Base-by-base conservation (phyloP, 1,140 invertebrate species). In the Riptortus pedestris region DNA sequence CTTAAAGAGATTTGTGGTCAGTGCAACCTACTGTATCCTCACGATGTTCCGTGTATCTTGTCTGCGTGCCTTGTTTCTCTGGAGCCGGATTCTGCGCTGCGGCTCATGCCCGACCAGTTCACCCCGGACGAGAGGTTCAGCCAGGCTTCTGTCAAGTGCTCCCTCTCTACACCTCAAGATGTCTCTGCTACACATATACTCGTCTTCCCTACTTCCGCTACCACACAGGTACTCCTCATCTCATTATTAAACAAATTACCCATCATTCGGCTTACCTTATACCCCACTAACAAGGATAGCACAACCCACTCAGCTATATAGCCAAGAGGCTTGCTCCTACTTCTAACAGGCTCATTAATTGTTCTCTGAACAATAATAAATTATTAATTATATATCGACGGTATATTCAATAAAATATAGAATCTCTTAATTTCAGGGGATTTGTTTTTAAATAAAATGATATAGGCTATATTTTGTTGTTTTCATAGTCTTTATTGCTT, bases 141-240 rank as follows among this genome's bases (percentile, higher is more conserved):
- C 67, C 88, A 89, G 74, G 85, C 85, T 66, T 88, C 85, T 58
- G 87, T 87, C 72, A 85, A 91, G 76, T 85, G 86, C 73, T 84
- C 88, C 68, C 79, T 94, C 62, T 90, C 88, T 57, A 95, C 92
- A 55, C 91, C 91, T 5, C 85, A 94, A 70, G 94, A 98, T 78
- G 91, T 95, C 57, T 91, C 91, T 57, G 93, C 91, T 72, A 99
- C 96, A 57, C 96, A 99, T 75, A 98, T 99, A 68, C 83, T 99
- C 65, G 96, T 98, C 65, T 99, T 99, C 78, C 96, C 96, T 55
- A 99, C 93, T 9, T 97, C 93, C 62, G 93, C 96, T 28, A 94
- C 91, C 31, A 93, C 93, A 62, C 91, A 93, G 83, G 90, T 92
- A 78, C 72, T 70, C 67, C n/a, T n/a, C n/a, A 33, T 48, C 20